phyloP scores from a whole-genome alignment of 2,888 invertebrate species.

The Candidula unifasciata region DNA sequence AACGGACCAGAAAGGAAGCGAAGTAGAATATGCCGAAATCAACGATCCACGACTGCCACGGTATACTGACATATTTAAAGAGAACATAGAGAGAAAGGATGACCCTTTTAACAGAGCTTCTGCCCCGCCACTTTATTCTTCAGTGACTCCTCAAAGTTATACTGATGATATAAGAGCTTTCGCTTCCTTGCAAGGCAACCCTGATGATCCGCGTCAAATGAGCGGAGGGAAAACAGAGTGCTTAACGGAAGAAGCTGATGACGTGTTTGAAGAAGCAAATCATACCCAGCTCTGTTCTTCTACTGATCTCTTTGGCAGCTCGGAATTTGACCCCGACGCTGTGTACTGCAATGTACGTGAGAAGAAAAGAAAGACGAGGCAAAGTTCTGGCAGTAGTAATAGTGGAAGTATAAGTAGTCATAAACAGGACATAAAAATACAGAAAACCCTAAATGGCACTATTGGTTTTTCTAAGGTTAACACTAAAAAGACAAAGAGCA shows the following conservation, averaged over 20 bases:
- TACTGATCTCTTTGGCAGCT: background rate
- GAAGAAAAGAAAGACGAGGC: slow-evolving; percentile 42
- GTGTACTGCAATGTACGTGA: slow-evolving; percentile 43
- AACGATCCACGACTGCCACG: slow-evolving; percentile 49
- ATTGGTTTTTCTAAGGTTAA: background rate
- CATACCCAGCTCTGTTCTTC: background rate
- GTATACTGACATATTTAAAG: slow-evolving; percentile 54
- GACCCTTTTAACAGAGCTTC: slow-evolving; percentile 54
- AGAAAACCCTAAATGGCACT: background rate
- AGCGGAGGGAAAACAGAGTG: background rate
- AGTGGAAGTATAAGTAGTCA: background rate
- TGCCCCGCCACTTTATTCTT: slow-evolving; percentile 52
- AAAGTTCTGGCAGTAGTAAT: background rate
- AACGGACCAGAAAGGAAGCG: slow-evolving; percentile 44
- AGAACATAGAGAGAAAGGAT: slow-evolving; percentile 59
- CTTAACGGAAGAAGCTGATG: background rate
- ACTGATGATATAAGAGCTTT: background rate
- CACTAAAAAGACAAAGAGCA: background rate
- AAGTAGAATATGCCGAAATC: slow-evolving; percentile 51
- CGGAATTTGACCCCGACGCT: background rate
- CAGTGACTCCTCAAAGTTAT: slow-evolving; percentile 22
- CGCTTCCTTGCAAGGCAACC: background rate
- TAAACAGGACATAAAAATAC: background rate
- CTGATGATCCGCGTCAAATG: background rate
- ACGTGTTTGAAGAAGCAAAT: background rate